Evolutionary conservation across 2,113 vertebrate species (phyloP), one percentile per base, ranked within the genome.

Genomic region (Chlamydotis undulata): DNA sequence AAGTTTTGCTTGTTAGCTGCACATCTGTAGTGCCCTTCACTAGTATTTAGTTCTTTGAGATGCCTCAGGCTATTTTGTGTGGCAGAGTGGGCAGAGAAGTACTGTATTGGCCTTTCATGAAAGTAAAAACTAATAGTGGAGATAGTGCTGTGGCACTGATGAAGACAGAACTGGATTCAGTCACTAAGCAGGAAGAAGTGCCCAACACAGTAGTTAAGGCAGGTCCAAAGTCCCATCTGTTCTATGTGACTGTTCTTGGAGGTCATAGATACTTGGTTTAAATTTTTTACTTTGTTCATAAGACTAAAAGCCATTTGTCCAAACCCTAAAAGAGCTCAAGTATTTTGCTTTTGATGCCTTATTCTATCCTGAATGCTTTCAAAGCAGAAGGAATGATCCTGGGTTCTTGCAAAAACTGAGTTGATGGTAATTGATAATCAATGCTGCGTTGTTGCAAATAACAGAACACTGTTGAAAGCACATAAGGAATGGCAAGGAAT

Each of bases 181-280:
- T 83, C 81, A 39, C 39, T 35, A 71, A 82, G 77, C 39, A 95
- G 95, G 93, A 94, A 52, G 69, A 71, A 91, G 53, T 61, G 61
- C 24, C 82, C 39, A 94, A 24, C 33, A 3, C 0, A 39, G 60
- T 52, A 64, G 77, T 61, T 82, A 17, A 28, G 74, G 77, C 57
- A 76, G 84, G 91, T 96, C n/a, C 93, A 93, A 95, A 97, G 95
- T 96, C 89, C 74, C 3, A 1, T 64, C 43, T 78, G 24, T 35
- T 90, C 7, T 83, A 57, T 71, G 67, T 71, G 61, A 41, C 33
- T 84, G 29, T 53, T 96, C 39, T 1, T 82, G 22, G 57, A 87
- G 61, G 65, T 68, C 75, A 60, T 4, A 61, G 47, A 28, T 75
- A 64, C 22, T 49, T 19, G 23, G 16, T 63, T 75, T 53, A 77